Conservation (phyloP, 2,797 vertebrate genomes). For the Etheostoma nigrum region DNA sequence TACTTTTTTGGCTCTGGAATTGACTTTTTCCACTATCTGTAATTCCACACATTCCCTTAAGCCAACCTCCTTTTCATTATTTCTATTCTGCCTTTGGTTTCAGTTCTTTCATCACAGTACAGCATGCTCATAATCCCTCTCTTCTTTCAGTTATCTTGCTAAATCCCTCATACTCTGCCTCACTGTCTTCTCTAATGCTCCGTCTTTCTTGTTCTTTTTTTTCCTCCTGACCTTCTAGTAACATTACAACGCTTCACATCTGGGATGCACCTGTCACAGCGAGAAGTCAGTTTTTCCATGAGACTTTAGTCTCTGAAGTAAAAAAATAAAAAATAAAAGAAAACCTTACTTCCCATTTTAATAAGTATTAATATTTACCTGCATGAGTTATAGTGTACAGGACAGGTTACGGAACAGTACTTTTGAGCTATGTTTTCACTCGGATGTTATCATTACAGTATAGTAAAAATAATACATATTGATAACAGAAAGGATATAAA, state of each 20-base stretch:
- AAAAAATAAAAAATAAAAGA: neutral
- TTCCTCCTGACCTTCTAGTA: constrained; percentile 10
- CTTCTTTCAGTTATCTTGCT: constrained; percentile 17
- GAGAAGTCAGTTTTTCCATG: constrained; percentile 39
- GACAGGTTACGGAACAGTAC: neutral
- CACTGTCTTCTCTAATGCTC: constrained; percentile 23
- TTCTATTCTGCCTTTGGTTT: neutral
- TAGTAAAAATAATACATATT: neutral
- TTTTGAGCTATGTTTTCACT: constrained; percentile 7
- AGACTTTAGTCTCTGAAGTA: constrained; percentile 26
- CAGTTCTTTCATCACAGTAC: constrained; percentile 16
- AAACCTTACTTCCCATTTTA: neutral
- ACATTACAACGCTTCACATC: constrained; percentile 58
- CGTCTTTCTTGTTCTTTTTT: neutral
- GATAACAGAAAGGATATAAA: neutral
- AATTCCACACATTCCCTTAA: neutral
- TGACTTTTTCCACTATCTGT: neutral
- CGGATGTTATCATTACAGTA: neutral
- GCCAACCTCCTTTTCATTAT: constrained; percentile 8
- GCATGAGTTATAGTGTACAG: neutral
- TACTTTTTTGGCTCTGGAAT: neutral
- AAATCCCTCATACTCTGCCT: constrained; percentile 24
- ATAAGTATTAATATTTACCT: constrained; percentile 44
- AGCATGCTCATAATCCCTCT: constrained; percentile 12
- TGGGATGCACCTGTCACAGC: constrained; percentile 65